Evolutionary conservation across 2,888 invertebrate genomes (phyloP), one percentile per base, ranked within the genome.

Genomic region (Micropterix aruncella): DNA sequence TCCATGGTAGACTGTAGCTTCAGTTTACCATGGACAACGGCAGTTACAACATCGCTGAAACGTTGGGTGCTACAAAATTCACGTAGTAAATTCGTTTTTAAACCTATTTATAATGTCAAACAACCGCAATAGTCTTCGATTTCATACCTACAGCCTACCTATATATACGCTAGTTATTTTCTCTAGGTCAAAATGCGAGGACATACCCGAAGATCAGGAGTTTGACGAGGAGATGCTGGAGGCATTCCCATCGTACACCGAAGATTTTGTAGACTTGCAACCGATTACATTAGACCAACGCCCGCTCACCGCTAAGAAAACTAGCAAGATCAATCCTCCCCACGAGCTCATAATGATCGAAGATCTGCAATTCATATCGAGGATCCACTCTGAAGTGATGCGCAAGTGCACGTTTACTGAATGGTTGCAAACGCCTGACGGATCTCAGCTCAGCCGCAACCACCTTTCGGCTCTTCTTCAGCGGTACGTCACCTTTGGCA

Each of bases 231-330:
- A 86, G 63, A 75, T 87, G 45, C 66, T 73, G 48, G 69, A 77
- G 55, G 66, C 83, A 56, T 88, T 88, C 56, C 85, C 85, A 0
- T 80, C 77, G 0, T 74, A 73, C 52, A 68, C 78, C 0, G 78
- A 80, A 40, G 87, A 88, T 57, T 88, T 87, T 59, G 65, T 70
- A 0, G 85, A 86, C 49, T 75, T 86, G 61, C 76, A 55, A 60
- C 66, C 56, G 46, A 63, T 52, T 47, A 66, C 45, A 0, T 52
- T 79, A 17, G 78, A 79, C 51, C 65, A 71, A 52, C 62, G n/a
- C n/a, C 46, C 16, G 45, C 45, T n/a, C 45, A 44, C 18, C 16
- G 43, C 41, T 5, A 57, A 57, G 42, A 46, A n/a, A n/a, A n/a
- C n/a, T n/a, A n/a, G n/a, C n/a, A n/a, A 52, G 55, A 42, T 18